Evolutionary conservation across 23 tunicate species (phyloP).

Genomic region (Ciona savignyi): DNA sequence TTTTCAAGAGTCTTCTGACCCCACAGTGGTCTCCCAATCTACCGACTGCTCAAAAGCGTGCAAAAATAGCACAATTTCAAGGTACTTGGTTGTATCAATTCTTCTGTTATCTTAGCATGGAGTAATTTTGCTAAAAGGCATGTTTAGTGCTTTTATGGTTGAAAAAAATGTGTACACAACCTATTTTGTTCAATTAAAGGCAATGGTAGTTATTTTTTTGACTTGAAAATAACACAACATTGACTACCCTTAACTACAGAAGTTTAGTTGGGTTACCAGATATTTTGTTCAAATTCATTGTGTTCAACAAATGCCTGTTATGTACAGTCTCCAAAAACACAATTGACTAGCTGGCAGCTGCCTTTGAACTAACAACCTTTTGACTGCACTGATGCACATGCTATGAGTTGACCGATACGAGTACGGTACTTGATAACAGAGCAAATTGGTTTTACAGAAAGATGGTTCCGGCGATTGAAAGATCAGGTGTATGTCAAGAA

Average conservation of each 20-base stretch:
- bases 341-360: background rate
- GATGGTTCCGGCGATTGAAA: background rate
- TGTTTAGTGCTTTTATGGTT: no score
- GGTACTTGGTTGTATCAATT: conserved; percentile 11
- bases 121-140: no score
- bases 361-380: no score
- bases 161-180: background rate
- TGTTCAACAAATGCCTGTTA: no score
- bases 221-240: no score
- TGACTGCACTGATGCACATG: no score
- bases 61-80: conserved; percentile 58
- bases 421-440: no score
- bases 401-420: no score
- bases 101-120: background rate
- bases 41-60: conserved; percentile 37
- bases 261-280: no score
- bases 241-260: background rate
- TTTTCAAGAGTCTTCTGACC: conserved; percentile 24
- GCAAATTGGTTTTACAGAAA: background rate
- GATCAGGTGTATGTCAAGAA: background rate
- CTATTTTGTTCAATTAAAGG: no score
- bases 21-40: conserved; percentile 5
- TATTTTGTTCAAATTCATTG: no score
- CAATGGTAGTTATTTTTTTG: background rate
- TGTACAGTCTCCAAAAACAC: no score